phyloP scores from a whole-genome alignment of 2,888 invertebrate species.

The Polydrusus tereticollis region DNA sequence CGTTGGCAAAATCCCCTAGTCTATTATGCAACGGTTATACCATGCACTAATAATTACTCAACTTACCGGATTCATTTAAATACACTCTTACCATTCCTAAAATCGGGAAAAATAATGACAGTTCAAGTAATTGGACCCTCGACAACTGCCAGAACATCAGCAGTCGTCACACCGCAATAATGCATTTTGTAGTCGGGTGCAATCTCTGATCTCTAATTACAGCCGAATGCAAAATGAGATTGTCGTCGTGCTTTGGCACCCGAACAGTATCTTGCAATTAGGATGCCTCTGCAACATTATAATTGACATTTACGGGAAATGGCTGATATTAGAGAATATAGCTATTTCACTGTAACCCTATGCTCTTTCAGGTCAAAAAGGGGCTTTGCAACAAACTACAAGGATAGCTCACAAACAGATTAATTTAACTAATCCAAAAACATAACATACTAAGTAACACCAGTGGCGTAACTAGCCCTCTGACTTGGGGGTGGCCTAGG shows the following conservation, averaged over 20 bases:
- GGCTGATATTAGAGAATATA: slow-evolving; percentile 53
- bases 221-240: slow-evolving; percentile 42
- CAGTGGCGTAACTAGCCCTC: too few species aligned
- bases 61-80: too few species aligned
- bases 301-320: slow-evolving; percentile 55
- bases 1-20: too few species aligned
- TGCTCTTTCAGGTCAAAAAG: neutral
- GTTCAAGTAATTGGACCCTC: neutral
- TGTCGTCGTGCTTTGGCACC: slow-evolving; percentile 43
- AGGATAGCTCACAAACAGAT: neutral
- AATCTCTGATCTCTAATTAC: slow-evolving; percentile 46
- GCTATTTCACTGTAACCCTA: slow-evolving; percentile 40
- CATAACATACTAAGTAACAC: too few species aligned
- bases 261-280: slow-evolving; percentile 50
- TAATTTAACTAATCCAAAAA: too few species aligned
- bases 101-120: neutral
- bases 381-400: neutral
- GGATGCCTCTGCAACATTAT: slow-evolving; percentile 52
- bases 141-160: slow-evolving; percentile 21
- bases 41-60: too few species aligned
- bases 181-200: slow-evolving; percentile 42
- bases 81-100: too few species aligned
- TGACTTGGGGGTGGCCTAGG: too few species aligned
- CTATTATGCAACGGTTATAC: too few species aligned
- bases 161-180: slow-evolving; percentile 34